These are phyloP conservation scores for Theropithecus gelada DNA, from an alignment of 2,113 vertebrate genomes.

Conservation along the genomic window DNA sequence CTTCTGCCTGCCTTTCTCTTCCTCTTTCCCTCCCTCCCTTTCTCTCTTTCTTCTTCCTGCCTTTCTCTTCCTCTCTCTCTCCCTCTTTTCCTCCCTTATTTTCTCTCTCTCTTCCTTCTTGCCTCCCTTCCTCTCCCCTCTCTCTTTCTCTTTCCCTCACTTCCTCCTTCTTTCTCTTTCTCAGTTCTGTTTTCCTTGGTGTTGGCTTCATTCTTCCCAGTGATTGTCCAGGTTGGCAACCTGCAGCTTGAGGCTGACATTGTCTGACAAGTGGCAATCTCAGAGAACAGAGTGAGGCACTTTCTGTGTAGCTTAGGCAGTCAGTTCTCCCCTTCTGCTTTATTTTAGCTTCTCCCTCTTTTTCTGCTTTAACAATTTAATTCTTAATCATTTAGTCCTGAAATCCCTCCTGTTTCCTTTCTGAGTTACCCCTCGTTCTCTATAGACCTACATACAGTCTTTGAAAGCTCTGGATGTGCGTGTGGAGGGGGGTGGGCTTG, in stretches of 20 bases:
- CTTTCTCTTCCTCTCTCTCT: not conserved
- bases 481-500: not conserved
- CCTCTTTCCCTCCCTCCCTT: fast-evolving
- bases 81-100: not conserved
- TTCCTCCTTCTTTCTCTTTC: not conserved
- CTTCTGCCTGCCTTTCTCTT: fast-evolving
- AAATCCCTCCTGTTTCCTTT: not conserved
- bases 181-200: not conserved
- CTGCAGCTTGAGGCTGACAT: not conserved
- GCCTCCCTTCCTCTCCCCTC: fast-evolving
- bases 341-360: not conserved
- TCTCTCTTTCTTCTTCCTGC: not conserved
- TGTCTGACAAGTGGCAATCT: not conserved
- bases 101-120: no score
- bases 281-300: not conserved
- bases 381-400: not conserved
- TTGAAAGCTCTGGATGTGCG: not conserved
- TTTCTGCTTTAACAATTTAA: not conserved
- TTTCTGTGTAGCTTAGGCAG: not conserved
- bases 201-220: not conserved
- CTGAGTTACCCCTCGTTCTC: not conserved
- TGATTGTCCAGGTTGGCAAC: not conserved
- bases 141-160: not conserved
- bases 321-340: not conserved
- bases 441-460: not conserved